Conservation (phyloP, 1,140 invertebrate species). For the Grapholita molesta region DNA sequence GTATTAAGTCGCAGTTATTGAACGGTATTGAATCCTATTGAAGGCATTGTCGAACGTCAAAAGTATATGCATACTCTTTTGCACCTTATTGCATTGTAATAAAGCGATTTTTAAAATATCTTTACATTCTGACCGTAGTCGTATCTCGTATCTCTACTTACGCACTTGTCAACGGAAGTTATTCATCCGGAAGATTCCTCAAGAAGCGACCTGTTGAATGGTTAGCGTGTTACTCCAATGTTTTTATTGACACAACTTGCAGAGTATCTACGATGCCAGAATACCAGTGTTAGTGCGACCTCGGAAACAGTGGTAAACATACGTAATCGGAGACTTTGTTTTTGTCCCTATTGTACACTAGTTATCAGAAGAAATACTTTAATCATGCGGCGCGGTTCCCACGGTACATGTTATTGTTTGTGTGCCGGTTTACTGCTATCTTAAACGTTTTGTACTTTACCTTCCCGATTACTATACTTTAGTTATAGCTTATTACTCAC, state of each 20-base stretch:
- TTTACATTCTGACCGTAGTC: not conserved
- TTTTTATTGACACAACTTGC: not conserved
- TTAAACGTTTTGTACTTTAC: not conserved
- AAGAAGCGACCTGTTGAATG: conserved; percentile 13
- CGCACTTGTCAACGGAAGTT: not conserved
- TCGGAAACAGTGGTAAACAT: not conserved
- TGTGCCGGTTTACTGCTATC: not conserved
- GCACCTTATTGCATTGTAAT: not conserved
- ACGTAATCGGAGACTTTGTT: not conserved
- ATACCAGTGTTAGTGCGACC: not conserved
- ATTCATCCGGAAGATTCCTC: not conserved
- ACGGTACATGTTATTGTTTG: not conserved
- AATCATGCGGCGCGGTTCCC: not conserved
- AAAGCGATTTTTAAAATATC: not conserved
- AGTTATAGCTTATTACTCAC: not conserved
- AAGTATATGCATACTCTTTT: not conserved
- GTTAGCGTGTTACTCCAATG: not conserved
- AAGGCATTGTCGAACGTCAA: not conserved
- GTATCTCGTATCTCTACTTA: not conserved
- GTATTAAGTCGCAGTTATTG: not conserved
- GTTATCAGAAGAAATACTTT: not conserved
- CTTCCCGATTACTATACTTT: not conserved
- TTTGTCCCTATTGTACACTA: too few relatives aligned
- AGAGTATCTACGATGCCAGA: not conserved
- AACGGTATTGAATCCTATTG: not conserved